These are phyloP conservation scores for Rhyacophila evoluta DNA, from an alignment of 2,888 invertebrate species.

Conservation along the genomic window DNA sequence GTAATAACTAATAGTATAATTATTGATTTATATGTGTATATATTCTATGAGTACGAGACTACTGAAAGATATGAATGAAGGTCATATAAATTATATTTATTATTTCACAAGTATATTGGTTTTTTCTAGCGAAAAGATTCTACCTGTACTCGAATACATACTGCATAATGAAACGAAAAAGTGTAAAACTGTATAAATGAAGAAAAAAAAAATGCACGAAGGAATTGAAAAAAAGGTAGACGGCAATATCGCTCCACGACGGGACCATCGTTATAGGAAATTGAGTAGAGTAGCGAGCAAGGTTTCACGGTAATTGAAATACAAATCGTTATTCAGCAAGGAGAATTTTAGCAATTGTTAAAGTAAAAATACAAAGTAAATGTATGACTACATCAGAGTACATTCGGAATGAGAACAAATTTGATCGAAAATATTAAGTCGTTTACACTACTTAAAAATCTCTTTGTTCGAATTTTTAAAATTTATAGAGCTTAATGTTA, in stretches of 20 bases:
- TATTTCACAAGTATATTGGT: neutral
- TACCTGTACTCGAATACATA: neutral
- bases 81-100: too few relatives aligned
- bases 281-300: neutral
- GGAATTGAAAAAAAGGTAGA: constrained; percentile 8
- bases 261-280: constrained; percentile 10
- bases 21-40: too few relatives aligned
- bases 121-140: neutral
- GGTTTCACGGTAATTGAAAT: neutral
- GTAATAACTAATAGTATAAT: too few relatives aligned
- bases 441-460: too few relatives aligned
- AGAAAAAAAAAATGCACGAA: constrained; percentile 5
- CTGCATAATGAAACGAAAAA: neutral
- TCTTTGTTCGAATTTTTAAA: too few relatives aligned
- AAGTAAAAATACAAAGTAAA: neutral
- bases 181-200: neutral
- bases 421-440: too few relatives aligned
- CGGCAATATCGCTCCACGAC: neutral
- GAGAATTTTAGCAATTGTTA: neutral
- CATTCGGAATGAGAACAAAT: too few relatives aligned
- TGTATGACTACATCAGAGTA: too few relatives aligned
- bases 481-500: too few relatives aligned
- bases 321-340: neutral
- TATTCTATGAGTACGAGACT: too few relatives aligned
- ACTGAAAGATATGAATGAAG: too few relatives aligned